Evolutionary conservation across 2,797 vertebrate species (phyloP).

Genomic region (Bucorvus abyssinicus): DNA sequence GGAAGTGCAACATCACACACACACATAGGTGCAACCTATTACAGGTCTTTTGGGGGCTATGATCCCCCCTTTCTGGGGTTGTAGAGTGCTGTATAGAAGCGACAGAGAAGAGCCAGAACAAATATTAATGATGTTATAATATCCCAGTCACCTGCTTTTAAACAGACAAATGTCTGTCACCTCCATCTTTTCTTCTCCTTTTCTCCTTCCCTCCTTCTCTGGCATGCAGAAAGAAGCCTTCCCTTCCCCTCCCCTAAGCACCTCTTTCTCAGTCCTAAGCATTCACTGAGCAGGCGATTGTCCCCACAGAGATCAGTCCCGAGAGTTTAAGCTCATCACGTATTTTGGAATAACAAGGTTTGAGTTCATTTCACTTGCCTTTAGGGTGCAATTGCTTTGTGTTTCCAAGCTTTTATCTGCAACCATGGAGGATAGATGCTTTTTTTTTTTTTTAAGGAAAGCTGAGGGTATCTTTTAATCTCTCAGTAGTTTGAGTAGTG

Average conservation of each 20-base stretch:
- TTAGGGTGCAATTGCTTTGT: neutral
- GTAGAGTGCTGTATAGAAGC: neutral
- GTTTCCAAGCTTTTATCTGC: slow-evolving; percentile 2
- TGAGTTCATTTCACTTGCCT: slow-evolving; percentile 25
- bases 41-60: neutral
- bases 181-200: neutral
- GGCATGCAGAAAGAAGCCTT: neutral
- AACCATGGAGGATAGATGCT: neutral
- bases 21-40: neutral
- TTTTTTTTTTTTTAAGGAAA: neutral
- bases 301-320: neutral
- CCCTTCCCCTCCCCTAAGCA: neutral
- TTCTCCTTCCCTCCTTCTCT: neutral
- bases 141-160: neutral
- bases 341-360: slow-evolving; percentile 17
- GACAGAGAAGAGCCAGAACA: neutral
- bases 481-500: neutral
- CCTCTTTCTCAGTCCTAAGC: neutral
- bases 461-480: neutral
- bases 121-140: neutral
- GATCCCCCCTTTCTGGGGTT: neutral
- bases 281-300: neutral
- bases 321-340: neutral
- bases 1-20: neutral
- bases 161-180: neutral